Conservation (phyloP, 2,113 vertebrate species). For the Mustela lutreola region DNA sequence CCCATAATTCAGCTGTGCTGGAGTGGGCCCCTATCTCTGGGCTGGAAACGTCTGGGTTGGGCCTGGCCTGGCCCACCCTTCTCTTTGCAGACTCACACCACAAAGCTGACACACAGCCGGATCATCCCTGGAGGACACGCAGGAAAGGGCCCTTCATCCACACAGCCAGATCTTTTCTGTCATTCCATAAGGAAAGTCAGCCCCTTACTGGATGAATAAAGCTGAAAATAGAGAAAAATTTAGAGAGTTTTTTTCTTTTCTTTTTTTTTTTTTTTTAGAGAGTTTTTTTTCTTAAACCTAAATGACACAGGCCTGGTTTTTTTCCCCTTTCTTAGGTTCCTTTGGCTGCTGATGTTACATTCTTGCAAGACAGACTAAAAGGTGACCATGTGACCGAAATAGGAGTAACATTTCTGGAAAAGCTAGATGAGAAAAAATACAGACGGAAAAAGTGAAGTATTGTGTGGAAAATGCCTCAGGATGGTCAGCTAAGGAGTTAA, state of each 20-base stretch:
- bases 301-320: background rate
- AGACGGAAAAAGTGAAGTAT: conserved; percentile 86
- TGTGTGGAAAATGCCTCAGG: background rate
- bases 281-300: background rate
- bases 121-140: background rate
- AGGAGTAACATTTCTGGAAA: conserved; percentile 89
- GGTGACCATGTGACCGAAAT: conserved; percentile 91
- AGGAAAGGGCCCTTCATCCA: background rate
- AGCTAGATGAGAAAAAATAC: conserved; percentile 86
- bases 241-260: background rate
- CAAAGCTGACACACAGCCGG: background rate
- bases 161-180: background rate
- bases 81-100: background rate
- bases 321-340: conserved; percentile 85
- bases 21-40: background rate
- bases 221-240: background rate
- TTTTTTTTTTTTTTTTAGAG: background rate
- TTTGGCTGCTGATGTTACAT: conserved; percentile 89
- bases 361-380: conserved; percentile 90
- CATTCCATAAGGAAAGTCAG: background rate
- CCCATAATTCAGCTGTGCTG: background rate
- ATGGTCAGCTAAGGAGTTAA: background rate
- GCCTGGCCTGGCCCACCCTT: background rate
- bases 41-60: background rate
- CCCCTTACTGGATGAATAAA: background rate